A percentile compares a stretch with the other conserved stretches of the same genome.
Evolutionary conservation across 2,113 vertebrate species (phyloP).

Genomic region (Antigone vipio): DNA sequence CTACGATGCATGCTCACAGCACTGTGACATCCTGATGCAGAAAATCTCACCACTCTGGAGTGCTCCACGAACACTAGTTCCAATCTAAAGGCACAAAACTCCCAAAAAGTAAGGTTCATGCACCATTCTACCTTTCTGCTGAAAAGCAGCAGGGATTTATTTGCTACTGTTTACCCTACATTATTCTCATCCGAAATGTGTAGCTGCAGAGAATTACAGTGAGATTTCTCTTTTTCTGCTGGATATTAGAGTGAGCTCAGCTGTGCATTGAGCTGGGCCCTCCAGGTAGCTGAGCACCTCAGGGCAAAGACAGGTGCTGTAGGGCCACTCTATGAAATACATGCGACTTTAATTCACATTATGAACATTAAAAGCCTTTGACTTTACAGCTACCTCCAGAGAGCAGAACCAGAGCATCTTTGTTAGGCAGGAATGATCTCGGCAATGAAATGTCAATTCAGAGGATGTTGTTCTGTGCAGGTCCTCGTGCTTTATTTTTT

Average conservation of each 20-base stretch:
- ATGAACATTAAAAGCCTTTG: neutral
- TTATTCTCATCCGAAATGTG: neutral
- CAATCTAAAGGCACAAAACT: neutral
- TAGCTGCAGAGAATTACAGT: neutral
- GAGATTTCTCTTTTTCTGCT: neutral
- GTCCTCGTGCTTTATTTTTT: neutral
- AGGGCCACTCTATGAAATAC: neutral
- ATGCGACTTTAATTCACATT: neutral
- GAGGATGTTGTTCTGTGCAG: neutral
- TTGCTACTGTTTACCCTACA: neutral
- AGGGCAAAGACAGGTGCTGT: neutral
- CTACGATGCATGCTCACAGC: neutral
- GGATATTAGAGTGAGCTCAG: neutral
- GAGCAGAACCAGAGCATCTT: neutral
- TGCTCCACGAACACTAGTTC: neutral
- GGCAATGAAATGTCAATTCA: neutral
- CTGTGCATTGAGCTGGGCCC: neutral
- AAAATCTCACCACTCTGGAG: slow-evolving; percentile 21
- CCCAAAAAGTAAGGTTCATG: neutral
- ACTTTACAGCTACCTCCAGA: neutral
- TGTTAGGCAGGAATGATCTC: neutral
- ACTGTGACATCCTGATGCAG: slow-evolving; percentile 34
- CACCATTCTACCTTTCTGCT: neutral
- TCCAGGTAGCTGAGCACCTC: neutral
- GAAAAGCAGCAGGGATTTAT: neutral